These are phyloP conservation scores for Mesodorylaimus sp. DNA, from an alignment of 2,888 invertebrate genomes.

Conservation along the genomic window DNA sequence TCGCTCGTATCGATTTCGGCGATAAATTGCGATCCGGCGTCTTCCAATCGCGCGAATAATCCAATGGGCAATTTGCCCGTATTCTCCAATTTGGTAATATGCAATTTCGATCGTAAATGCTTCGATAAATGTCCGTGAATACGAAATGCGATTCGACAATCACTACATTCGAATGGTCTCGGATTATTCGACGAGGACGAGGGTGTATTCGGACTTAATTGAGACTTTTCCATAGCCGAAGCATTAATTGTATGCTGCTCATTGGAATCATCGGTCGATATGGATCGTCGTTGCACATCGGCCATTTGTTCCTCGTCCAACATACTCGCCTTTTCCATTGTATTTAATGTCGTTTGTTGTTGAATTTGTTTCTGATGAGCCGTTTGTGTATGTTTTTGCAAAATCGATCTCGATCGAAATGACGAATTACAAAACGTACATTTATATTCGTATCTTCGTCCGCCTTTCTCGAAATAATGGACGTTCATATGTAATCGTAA, in stretches of 20 bases:
- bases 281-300: too few species aligned
- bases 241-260: too few species aligned
- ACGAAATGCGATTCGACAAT: constrained; percentile 78
- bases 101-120: constrained; percentile 52
- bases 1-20: constrained; percentile 89
- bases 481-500: constrained; percentile 77
- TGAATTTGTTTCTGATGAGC: constrained; percentile 9
- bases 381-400: constrained; percentile 22
- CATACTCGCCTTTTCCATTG: too few species aligned
- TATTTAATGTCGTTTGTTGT: too few species aligned
- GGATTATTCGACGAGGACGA: constrained; percentile 45
- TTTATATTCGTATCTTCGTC: constrained; percentile 27
- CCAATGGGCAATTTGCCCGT: constrained; percentile 73
- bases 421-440: constrained; percentile 30
- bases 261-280: too few species aligned
- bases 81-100: constrained; percentile 40
- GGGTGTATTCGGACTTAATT: too few species aligned
- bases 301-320: too few species aligned
- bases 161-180: constrained; percentile 80
- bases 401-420: constrained; percentile 22
- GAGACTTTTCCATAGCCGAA: too few species aligned
- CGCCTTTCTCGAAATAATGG: constrained; percentile 79
- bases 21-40: constrained; percentile 41
- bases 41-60: constrained; percentile 82
- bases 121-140: constrained; percentile 92